These are phyloP conservation scores for Psammodynastes pulverulentus DNA, from an alignment of 2,113 vertebrate species.

Conservation along the genomic window DNA sequence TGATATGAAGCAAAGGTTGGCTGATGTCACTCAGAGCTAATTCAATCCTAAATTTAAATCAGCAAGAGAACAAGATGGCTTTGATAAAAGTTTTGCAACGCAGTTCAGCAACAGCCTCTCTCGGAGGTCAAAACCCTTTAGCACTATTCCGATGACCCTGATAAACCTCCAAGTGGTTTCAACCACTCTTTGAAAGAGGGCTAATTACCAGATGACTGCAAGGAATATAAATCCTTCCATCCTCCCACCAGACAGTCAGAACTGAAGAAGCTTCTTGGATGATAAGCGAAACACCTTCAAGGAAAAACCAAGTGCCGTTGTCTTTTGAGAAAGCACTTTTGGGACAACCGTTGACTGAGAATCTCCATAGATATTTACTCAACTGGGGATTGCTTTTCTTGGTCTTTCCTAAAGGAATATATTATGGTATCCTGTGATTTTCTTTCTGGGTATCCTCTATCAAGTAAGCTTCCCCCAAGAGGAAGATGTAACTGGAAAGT, in stretches of 20 bases:
- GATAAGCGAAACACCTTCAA: neutral
- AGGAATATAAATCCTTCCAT: neutral
- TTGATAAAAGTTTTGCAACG: neutral
- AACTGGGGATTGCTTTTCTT: neutral
- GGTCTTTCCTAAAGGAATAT: neutral
- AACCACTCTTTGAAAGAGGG: neutral
- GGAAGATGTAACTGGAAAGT: neutral
- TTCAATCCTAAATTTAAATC: neutral
- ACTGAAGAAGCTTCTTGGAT: neutral
- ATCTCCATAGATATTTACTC: neutral
- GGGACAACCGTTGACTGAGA: neutral
- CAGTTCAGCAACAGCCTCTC: neutral
- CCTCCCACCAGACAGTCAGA: neutral
- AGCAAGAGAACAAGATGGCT: neutral
- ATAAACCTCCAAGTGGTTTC: neutral
- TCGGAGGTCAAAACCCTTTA: neutral
- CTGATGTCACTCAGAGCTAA: neutral
- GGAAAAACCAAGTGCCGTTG: too few relatives aligned
- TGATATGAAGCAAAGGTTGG: neutral
- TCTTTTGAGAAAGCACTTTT: neutral
- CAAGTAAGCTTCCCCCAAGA: neutral
- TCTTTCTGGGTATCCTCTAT: neutral
- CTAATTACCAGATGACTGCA: neutral
- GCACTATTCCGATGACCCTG: neutral
- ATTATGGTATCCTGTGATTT: too few relatives aligned